Evolutionary conservation across 2,888 invertebrate genomes (phyloP).

Genomic region (Holacanthella duospinosa): DNA sequence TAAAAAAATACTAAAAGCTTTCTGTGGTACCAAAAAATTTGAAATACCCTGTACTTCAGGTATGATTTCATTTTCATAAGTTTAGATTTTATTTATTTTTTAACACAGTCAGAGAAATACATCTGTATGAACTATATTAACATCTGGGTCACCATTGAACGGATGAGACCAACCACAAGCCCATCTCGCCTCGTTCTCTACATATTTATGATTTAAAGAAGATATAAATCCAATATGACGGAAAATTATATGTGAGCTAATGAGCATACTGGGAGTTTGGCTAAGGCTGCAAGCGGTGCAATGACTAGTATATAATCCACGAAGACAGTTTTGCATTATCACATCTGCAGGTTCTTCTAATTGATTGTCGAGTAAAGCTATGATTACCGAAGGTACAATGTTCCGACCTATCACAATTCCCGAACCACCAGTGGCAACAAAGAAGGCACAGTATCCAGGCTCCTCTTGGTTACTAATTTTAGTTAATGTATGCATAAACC

Average conservation of each 20-base stretch:
- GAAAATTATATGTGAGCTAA: neutral
- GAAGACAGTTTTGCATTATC: conserved; percentile 1
- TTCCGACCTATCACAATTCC: neutral
- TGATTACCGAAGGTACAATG: neutral
- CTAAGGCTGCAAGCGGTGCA: neutral
- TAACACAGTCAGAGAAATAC: no score
- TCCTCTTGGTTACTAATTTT: neutral
- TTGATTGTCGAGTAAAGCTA: neutral
- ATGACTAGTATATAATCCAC: neutral
- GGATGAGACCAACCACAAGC: neutral
- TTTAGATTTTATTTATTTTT: no score
- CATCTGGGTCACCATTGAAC: conserved; percentile 5
- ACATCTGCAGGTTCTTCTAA: neutral
- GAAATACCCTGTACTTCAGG: no score
- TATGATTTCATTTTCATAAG: no score
- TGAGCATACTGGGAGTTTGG: neutral
- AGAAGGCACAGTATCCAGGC: neutral
- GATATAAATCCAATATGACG: neutral
- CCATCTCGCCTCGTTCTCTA: neutral
- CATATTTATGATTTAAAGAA: neutral
- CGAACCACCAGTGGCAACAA: neutral
- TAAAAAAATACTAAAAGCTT: no score
- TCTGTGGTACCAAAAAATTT: no score
- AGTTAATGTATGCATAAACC: neutral
- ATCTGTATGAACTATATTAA: neutral